A percentile compares a stretch with the other conserved stretches of the same genome.
Conservation (phyloP, 2,797 vertebrate species). For the Myotis findleyi region DNA sequence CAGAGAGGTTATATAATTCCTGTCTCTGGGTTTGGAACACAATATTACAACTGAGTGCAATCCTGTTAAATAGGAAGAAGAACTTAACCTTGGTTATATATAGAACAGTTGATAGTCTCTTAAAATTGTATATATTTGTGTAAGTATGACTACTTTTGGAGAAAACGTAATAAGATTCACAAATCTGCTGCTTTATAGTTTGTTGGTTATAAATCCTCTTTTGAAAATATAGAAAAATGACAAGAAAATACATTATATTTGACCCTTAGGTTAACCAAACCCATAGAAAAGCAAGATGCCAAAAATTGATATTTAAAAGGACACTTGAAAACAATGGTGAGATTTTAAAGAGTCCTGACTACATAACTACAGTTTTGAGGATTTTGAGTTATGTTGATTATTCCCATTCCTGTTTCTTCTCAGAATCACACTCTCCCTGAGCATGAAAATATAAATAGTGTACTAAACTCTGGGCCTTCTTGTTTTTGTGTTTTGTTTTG, state of each 20-base stretch:
- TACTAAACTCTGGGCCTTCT: background rate
- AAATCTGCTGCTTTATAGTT: background rate
- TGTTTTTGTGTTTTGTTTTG: background rate
- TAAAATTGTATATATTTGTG: background rate
- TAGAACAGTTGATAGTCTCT: background rate
- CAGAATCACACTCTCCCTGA: background rate
- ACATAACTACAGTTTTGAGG: background rate
- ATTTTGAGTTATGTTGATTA: background rate
- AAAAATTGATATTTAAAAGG: background rate
- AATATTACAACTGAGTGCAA: constrained; percentile 3
- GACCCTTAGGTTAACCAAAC: constrained; percentile 2
- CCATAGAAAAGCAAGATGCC: background rate
- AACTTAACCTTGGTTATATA: background rate
- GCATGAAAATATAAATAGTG: background rate
- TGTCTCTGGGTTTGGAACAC: background rate
- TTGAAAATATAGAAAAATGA: background rate
- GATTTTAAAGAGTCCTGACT: background rate
- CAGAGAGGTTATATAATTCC: background rate
- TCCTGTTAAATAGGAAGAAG: background rate
- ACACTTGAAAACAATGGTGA: background rate
- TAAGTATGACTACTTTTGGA: background rate
- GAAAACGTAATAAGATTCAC: background rate
- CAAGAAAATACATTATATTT: background rate
- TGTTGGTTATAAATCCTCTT: background rate
- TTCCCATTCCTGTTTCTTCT: background rate